Evolutionary conservation across 1,140 invertebrate species (phyloP).

Genomic region (Marisa cornuarietis): DNA sequence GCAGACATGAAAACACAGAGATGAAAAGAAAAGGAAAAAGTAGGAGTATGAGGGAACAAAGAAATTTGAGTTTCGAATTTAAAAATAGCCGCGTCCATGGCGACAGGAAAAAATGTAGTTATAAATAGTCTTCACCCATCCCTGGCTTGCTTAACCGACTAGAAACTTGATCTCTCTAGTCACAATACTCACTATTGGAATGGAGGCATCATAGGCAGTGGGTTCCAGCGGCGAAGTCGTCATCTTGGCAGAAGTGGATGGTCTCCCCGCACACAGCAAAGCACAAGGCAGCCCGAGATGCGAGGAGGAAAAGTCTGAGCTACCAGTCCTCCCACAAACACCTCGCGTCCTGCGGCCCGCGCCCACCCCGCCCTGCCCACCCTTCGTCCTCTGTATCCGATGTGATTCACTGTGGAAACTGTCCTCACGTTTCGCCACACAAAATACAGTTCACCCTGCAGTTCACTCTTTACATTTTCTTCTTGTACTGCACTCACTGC

Average conservation of each 20-base stretch:
- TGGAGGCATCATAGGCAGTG: slow-evolving; percentile 18
- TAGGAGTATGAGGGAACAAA: not conserved
- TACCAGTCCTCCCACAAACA: not conserved
- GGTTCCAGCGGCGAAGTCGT: slow-evolving; percentile 7
- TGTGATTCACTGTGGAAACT: not conserved
- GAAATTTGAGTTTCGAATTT: not conserved
- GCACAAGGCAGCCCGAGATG: too few species aligned
- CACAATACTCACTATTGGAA: slow-evolving; percentile 16
- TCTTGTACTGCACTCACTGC: too few species aligned
- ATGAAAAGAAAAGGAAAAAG: slow-evolving; percentile 20
- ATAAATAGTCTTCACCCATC: not conserved
- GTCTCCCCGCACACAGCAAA: not conserved
- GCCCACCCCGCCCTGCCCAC: not conserved
- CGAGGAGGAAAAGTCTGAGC: too few species aligned
- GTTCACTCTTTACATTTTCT: too few species aligned
- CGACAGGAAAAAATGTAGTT: not conserved
- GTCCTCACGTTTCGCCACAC: too few species aligned
- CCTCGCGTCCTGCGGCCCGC: not conserved
- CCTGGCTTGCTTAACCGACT: not conserved
- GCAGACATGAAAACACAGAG: slow-evolving; percentile 1
- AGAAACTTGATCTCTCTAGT: not conserved
- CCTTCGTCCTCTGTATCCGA: not conserved
- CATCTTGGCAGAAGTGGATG: not conserved
- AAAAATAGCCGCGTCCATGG: not conserved
- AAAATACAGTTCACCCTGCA: too few species aligned